A percentile compares a stretch with the other conserved stretches of the same genome.
phyloP scores from a whole-genome alignment of 1,140 invertebrate genomes.

The Plectrocnemia conspersa region DNA sequence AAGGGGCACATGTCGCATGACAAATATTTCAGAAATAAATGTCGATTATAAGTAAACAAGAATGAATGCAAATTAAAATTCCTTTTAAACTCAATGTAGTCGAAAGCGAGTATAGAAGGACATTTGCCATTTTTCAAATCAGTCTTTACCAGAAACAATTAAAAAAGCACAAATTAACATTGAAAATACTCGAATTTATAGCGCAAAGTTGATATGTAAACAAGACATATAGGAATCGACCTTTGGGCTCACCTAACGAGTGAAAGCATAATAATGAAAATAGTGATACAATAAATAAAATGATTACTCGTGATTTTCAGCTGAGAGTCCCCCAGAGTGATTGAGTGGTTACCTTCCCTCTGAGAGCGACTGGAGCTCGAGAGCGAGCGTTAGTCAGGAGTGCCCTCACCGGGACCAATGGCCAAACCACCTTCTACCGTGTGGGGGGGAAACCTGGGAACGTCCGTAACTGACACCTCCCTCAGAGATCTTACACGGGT shows the following conservation, averaged over 20 bases:
- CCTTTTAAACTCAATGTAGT: no score
- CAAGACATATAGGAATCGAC: constrained; percentile 17
- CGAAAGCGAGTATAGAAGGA: no score
- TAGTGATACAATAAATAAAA: constrained; percentile 37
- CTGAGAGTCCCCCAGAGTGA: constrained; percentile 18
- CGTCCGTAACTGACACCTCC: constrained; percentile 21
- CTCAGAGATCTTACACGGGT: constrained; percentile 23
- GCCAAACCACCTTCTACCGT: constrained; percentile 17
- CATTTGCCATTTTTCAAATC: no score
- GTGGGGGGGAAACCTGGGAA: constrained; percentile 16
- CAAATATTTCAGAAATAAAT: no score
- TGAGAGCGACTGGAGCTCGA: constrained; percentile 18
- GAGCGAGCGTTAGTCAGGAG: constrained; percentile 10
- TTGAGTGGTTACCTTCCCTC: constrained; percentile 25
- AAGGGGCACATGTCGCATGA: no score
- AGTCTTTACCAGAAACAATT: no score
- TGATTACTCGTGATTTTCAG: constrained; percentile 34
- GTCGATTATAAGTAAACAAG: no score
- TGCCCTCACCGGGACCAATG: neutral
- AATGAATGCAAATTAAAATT: no score
- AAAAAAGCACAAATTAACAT: constrained; percentile 25
- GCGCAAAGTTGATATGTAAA: constrained; percentile 25
- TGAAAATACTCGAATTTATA: constrained; percentile 9
- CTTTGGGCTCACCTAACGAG: constrained; percentile 29
- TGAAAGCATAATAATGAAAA: constrained; percentile 32